phyloP scores from a whole-genome alignment of 2,113 vertebrate genomes.

The Cisticola juncidis region DNA sequence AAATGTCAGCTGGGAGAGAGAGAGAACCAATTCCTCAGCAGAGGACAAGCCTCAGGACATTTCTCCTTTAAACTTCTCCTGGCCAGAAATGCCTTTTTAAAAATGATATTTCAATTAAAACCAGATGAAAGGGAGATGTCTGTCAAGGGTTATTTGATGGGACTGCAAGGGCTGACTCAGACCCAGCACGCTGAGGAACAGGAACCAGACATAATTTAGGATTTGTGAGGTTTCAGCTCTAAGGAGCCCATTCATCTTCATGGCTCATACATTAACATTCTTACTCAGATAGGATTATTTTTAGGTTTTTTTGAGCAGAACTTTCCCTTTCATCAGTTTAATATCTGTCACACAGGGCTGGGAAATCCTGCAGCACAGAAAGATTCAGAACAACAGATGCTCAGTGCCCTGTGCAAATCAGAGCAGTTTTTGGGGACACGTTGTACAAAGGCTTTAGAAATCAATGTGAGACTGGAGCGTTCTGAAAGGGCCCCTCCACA shows the following conservation, averaged over 20 bases:
- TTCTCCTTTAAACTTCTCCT: not conserved
- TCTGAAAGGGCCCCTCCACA: not conserved
- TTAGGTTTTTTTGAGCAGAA: not conserved
- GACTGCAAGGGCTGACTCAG: not conserved
- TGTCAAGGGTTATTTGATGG: not conserved
- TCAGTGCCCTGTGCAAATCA: not conserved
- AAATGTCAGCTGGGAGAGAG: not conserved
- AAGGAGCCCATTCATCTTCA: not conserved
- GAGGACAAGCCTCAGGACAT: not conserved
- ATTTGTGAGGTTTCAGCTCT: not conserved
- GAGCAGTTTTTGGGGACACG: not conserved
- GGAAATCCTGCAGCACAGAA: not conserved
- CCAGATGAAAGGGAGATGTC: not conserved
- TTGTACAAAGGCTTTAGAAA: not conserved
- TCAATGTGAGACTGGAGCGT: fast-evolving
- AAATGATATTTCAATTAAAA: not conserved
- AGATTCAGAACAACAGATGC: not conserved
- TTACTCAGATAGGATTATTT: not conserved
- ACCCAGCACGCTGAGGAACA: not conserved
- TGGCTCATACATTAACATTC: not conserved
- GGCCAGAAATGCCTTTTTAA: not conserved
- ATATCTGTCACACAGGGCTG: not conserved
- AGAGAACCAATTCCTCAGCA: not conserved
- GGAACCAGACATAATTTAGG: not conserved
- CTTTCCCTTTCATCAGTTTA: not conserved